Evolutionary conservation across 2,797 vertebrate species (phyloP).

Genomic region (Squalus acanthias): DNA sequence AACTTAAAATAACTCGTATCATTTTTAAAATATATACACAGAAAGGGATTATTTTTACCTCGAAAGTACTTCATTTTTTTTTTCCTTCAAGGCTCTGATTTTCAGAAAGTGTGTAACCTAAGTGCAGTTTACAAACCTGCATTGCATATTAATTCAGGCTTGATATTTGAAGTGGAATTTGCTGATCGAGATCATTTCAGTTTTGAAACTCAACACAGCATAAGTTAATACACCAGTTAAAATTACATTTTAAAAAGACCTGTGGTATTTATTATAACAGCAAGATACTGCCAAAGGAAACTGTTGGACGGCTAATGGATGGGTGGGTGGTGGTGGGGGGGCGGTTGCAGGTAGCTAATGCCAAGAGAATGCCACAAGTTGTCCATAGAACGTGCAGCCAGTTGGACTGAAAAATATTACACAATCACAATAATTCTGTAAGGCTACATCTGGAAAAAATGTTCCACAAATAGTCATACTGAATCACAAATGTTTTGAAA

Average conservation of each 20-base stretch:
- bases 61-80: not conserved
- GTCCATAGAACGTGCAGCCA: not conserved
- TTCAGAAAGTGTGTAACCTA: not conserved
- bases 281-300: not conserved
- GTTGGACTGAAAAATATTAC: not conserved
- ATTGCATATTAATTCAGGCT: not conserved
- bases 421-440: not conserved
- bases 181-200: not conserved
- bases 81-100: not conserved
- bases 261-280: not conserved
- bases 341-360: not conserved
- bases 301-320: not conserved
- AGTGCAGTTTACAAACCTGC: not conserved
- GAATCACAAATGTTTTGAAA: conserved; percentile 1
- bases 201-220: too few relatives aligned
- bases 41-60: not conserved
- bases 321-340: not conserved
- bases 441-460: not conserved
- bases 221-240: not conserved
- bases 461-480: not conserved
- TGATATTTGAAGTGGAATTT: not conserved
- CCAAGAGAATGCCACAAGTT: not conserved
- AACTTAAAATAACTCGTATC: not conserved
- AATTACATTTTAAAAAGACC: not conserved
- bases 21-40: not conserved